These are phyloP conservation scores for Flexamia atlantica DNA, from an alignment of 2,888 invertebrate genomes.

Conservation along the genomic window DNA sequence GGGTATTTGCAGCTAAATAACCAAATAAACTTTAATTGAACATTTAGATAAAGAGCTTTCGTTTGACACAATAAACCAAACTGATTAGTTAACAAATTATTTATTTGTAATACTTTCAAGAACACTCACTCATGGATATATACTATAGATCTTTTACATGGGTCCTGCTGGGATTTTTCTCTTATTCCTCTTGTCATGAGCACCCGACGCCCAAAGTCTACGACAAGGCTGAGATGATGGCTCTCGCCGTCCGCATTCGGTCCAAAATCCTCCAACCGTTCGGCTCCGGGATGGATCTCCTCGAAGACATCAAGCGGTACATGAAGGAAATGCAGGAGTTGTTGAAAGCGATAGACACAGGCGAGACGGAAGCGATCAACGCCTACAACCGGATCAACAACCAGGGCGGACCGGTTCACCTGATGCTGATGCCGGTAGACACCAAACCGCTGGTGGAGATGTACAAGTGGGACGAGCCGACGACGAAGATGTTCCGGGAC, in stretches of 20 bases:
- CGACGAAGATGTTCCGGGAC: slow-evolving; percentile 20
- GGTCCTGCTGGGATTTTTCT: background rate
- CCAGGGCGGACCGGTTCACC: slow-evolving; percentile 34
- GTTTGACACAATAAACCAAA: background rate
- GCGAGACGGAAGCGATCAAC: slow-evolving; percentile 12
- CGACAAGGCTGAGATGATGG: slow-evolving; percentile 41
- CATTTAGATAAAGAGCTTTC: slow-evolving; percentile 16
- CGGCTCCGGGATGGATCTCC: slow-evolving; percentile 42
- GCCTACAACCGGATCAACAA: slow-evolving; percentile 26
- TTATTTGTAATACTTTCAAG: background rate
- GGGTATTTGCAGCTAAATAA: too few species aligned
- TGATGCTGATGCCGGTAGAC: slow-evolving; percentile 39
- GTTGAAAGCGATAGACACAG: slow-evolving; percentile 15
- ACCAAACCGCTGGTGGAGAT: slow-evolving; percentile 17
- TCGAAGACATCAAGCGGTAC: slow-evolving; percentile 24
- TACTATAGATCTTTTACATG: background rate
- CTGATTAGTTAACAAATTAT: background rate
- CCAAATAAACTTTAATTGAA: slow-evolving; percentile 2
- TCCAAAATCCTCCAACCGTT: slow-evolving; percentile 43
- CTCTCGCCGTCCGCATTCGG: slow-evolving; percentile 33
- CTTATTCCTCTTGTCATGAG: background rate
- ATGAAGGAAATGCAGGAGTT: slow-evolving; percentile 25
- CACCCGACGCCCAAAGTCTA: slow-evolving; percentile 25
- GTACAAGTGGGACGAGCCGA: slow-evolving; percentile 41
- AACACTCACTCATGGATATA: background rate